phyloP scores from a whole-genome alignment of 1,140 invertebrate species.

The Andrena cerasifolii region DNA sequence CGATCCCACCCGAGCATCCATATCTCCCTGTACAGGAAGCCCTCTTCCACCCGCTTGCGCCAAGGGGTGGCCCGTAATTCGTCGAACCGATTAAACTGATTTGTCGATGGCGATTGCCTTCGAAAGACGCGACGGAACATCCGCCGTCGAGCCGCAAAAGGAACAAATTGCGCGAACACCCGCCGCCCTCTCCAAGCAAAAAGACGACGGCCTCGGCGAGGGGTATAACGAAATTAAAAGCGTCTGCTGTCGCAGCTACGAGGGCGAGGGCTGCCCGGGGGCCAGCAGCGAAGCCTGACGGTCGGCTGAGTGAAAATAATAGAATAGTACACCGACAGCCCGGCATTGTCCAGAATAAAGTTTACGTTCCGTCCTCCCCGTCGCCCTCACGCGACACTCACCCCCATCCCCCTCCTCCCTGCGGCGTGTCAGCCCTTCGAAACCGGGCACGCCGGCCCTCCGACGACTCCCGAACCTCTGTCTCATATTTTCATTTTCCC shows the following conservation, averaged over 20 bases:
- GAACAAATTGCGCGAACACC: slow-evolving; percentile 13
- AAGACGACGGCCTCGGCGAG: slow-evolving; percentile 13
- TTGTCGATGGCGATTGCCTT: slow-evolving; percentile 40
- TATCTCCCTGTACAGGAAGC: no score
- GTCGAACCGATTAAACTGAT: slow-evolving; percentile 42
- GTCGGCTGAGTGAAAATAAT: slow-evolving; percentile 77
- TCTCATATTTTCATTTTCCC: slow-evolving; percentile 17
- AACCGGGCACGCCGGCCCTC: neutral
- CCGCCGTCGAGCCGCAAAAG: slow-evolving; percentile 25
- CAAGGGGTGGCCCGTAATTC: slow-evolving; percentile 8
- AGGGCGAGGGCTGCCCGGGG: slow-evolving; percentile 52
- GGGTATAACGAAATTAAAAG: slow-evolving; percentile 72
- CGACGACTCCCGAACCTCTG: neutral
- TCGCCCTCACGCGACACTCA: slow-evolving; percentile 34
- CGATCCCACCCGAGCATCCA: no score
- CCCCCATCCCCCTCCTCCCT: slow-evolving; percentile 5
- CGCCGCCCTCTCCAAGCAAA: neutral
- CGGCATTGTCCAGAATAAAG: slow-evolving; percentile 77
- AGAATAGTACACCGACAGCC: slow-evolving; percentile 74
- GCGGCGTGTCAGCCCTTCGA: neutral
- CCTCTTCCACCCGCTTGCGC: neutral
- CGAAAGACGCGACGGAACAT: slow-evolving; percentile 20
- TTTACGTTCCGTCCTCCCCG: slow-evolving; percentile 73
- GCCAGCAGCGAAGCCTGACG: slow-evolving; percentile 57
- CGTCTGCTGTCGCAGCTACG: slow-evolving; percentile 60